These are phyloP conservation scores for Chloroclysta siterata DNA, from an alignment of 2,888 invertebrate species.

Conservation along the genomic window DNA sequence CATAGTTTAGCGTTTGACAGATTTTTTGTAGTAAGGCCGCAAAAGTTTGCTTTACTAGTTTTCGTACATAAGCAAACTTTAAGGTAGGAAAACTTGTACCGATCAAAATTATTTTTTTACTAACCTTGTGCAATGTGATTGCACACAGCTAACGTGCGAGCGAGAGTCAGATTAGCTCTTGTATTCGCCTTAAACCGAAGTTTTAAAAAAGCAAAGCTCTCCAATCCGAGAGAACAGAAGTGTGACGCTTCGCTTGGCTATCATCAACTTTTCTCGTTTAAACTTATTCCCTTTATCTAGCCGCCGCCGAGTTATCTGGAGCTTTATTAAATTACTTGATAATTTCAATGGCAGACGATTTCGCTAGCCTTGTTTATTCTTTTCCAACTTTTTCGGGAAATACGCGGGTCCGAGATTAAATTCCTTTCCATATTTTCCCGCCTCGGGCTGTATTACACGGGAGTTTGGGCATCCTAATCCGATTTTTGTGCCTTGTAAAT, in stretches of 20 bases:
- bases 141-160: no score
- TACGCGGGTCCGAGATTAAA: slow-evolving; percentile 42
- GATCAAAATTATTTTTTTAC: no score
- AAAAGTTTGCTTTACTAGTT: no score
- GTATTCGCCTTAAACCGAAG: no score
- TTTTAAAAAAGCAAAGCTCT: neutral
- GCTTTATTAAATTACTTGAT: slow-evolving; percentile 80
- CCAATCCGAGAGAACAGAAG: slow-evolving; percentile 12
- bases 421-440: slow-evolving; percentile 30
- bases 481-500: slow-evolving; percentile 27
- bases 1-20: no score
- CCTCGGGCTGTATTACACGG: slow-evolving; percentile 24
- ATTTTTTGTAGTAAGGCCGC: no score
- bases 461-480: slow-evolving; percentile 31
- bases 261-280: slow-evolving; percentile 79
- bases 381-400: slow-evolving; percentile 47
- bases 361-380: slow-evolving; percentile 64
- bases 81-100: no score
- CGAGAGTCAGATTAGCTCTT: no score
- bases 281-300: slow-evolving; percentile 80
- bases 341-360: slow-evolving; percentile 71
- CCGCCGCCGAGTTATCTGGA: slow-evolving; percentile 66
- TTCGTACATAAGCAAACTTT: no score
- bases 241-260: slow-evolving; percentile 37
- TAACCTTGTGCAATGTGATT: no score